Evolutionary conservation across 2,797 vertebrate genomes (phyloP), one percentile per base, ranked within the genome.

Genomic region (Darevskia nairensis): DNA sequence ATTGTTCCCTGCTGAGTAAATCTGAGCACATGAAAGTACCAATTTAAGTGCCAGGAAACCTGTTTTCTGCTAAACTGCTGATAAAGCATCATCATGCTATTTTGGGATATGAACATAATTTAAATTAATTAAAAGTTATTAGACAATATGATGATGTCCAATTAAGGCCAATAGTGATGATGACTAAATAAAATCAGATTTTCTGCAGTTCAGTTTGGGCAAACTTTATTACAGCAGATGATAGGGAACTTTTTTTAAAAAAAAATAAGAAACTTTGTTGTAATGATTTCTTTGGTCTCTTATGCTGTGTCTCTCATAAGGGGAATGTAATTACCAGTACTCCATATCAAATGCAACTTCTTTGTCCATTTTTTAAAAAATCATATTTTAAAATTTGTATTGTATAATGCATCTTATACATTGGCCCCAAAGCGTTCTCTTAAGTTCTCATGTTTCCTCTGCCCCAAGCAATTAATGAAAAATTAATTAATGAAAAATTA

Each of bases 1-100:
- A 89, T 89, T 81, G 80, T 86, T 88, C 27, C 25, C 89, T 25
- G 59, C 2, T 80, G 39, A 90, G 25, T 87, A 81, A 88, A 7
- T 35, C 8, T 78, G 6, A 29, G 23, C 41, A 82, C 77, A 86
- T 80, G 76, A 44, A 84, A 86, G 21, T 69, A 19, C 55, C 3
- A 19, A 7, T 82, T 61, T 50, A 91, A 90, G 80, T 44, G 64
- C 32, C 55, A 86, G 25, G 50, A 89, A 74, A 4, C 29, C 75
- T 91, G 80, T n/a, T 86, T 59, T 85, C 29, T 44, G 2, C 72
- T 80, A 44, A 27, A 35, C 74, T 72, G 71, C 84, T 90, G 75
- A 82, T 84, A 88, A 69, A 82, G 90, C 35, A 10, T 29, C 9
- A 87, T 29, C 87, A 76, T 9, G 69, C 15, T 8, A 66, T 80